phyloP scores from a whole-genome alignment of 2,888 invertebrate genomes.

The Philereme vetulata region DNA sequence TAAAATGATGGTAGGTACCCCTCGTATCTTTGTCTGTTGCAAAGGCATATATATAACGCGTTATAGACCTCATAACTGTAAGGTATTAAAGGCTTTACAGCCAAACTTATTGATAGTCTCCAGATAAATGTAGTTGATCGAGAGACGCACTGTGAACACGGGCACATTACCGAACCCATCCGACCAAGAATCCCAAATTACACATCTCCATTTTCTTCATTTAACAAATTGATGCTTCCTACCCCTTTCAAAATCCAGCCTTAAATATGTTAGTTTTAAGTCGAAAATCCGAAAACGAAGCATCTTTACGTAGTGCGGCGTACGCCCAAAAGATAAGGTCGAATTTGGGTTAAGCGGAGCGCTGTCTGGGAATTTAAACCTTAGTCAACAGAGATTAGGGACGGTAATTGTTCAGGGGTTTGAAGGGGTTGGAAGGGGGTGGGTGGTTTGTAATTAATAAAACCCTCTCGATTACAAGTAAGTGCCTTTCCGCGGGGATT shows the following conservation, averaged over 20 bases:
- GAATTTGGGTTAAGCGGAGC: constrained; percentile 61
- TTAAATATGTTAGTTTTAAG: constrained; percentile 49
- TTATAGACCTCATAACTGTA: constrained; percentile 16
- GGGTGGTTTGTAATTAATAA: constrained; percentile 82
- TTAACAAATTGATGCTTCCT: constrained; percentile 78
- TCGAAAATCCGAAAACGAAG: constrained; percentile 53
- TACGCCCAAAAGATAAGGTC: constrained; percentile 79
- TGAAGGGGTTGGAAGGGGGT: constrained; percentile 35
- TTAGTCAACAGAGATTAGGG: constrained; percentile 64
- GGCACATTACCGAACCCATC: constrained; percentile 53
- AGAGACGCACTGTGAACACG: constrained; percentile 62
- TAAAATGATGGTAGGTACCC: too few relatives aligned
- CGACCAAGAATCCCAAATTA: constrained; percentile 69
- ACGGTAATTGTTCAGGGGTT: constrained; percentile 57
- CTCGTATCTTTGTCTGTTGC: neutral
- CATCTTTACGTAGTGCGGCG: constrained; percentile 47
- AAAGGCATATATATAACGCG: constrained; percentile 15
- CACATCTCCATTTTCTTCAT: constrained; percentile 80
- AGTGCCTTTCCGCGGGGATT: constrained; percentile 76
- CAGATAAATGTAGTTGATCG: constrained; percentile 41
- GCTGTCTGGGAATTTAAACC: constrained; percentile 66
- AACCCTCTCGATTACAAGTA: constrained; percentile 82
- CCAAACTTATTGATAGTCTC: constrained; percentile 26
- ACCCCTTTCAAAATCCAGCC: constrained; percentile 45
- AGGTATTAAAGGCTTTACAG: constrained; percentile 27